These are phyloP conservation scores for Hypothenemus hampei DNA, from an alignment of 1,140 invertebrate genomes.

Conservation along the genomic window DNA sequence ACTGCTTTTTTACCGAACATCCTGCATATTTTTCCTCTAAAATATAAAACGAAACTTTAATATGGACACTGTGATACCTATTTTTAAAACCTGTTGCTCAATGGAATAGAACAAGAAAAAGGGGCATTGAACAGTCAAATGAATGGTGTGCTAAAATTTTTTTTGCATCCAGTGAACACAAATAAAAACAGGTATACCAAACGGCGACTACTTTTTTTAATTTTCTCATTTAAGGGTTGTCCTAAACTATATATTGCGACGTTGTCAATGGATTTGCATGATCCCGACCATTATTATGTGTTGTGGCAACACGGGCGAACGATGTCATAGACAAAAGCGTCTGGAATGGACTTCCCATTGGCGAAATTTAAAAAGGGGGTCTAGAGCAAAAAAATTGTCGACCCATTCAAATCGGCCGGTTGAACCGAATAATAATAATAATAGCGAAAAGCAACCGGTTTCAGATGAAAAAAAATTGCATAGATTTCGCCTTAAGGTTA, in stretches of 20 bases:
- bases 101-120: neutral
- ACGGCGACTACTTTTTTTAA: too few relatives aligned
- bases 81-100: constrained; percentile 8
- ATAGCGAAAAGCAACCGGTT: neutral
- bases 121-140: constrained; percentile 13
- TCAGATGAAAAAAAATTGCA: constrained; percentile 6
- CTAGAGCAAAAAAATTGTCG: constrained; percentile 19
- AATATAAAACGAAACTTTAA: too few relatives aligned
- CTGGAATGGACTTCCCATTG: constrained; percentile 24
- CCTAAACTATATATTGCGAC: too few relatives aligned
- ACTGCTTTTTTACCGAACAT: too few relatives aligned
- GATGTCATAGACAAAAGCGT: constrained; percentile 31
- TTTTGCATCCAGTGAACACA: constrained; percentile 15
- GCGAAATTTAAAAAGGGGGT: constrained; percentile 28
- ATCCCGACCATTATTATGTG: neutral
- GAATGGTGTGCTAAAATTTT: constrained; percentile 26
- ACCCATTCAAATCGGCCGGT: constrained; percentile 1
- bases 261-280: neutral
- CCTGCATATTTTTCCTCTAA: too few relatives aligned
- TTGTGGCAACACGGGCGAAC: constrained; percentile 1
- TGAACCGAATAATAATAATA: too few relatives aligned
- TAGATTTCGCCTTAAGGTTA: constrained; percentile 3
- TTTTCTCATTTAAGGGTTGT: too few relatives aligned
- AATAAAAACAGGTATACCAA: constrained; percentile 30
- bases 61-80: neutral